Percentiles rank a stretch among this genome's conserved stretches.
phyloP scores from a whole-genome alignment of 2,797 vertebrate genomes.

The Emydoidea blandingii region DNA sequence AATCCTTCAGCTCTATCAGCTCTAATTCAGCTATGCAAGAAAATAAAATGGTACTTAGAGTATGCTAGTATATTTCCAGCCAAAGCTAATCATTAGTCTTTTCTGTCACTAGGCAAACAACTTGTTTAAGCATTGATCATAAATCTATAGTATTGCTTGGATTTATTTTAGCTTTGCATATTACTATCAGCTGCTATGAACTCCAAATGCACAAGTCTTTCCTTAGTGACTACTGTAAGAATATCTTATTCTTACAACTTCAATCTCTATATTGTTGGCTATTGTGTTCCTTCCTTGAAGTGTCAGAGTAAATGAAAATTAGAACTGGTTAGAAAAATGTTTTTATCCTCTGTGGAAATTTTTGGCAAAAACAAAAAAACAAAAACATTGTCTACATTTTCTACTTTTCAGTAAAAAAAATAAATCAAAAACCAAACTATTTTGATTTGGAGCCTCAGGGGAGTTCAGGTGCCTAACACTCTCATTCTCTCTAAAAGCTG shows the following conservation, averaged over 20 bases:
- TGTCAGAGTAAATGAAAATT: conserved; percentile 33
- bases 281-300: conserved; percentile 35
- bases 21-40: neutral
- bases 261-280: neutral
- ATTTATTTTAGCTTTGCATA: conserved; percentile 7
- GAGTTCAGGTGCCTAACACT: neutral
- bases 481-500: neutral
- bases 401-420: neutral
- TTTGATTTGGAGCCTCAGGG: conserved; percentile 22
- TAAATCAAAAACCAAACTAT: neutral
- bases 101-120: conserved; percentile 29
- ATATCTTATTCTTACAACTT: neutral
- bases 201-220: conserved; percentile 2
- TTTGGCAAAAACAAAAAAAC: conserved; percentile 30
- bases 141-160: neutral
- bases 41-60: conserved; percentile 1
- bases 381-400: conserved; percentile 25
- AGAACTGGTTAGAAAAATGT: conserved; percentile 60
- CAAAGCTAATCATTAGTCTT: conserved; percentile 20
- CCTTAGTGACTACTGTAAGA: conserved; percentile 20
- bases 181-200: neutral
- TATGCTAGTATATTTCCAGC: neutral
- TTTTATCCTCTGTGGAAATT: conserved; percentile 46
- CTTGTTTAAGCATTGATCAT: conserved; percentile 1
- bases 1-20: neutral